Base-by-base conservation (phyloP, 2,113 vertebrate genomes). In the Ophthalmolycus amberensis region DNA sequence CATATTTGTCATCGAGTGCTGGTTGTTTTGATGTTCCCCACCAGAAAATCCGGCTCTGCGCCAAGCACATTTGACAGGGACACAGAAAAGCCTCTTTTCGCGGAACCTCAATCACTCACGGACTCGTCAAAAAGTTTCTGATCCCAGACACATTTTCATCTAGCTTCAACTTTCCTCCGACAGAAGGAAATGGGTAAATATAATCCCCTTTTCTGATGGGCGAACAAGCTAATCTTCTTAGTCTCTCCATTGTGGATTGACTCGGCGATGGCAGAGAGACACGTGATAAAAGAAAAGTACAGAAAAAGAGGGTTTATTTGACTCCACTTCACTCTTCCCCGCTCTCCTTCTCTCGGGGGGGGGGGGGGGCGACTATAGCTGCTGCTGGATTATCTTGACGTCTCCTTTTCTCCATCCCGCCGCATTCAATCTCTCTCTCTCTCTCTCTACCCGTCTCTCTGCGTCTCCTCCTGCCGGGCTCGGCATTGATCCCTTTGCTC, bases 201-300 rank as follows among this genome's bases (percentile, higher is more conserved):
- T 90, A 90, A 92, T 93, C 90, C 87, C 65, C 71, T 84, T 83
- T 82, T 88, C 84, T 89, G 90, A 93, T 87, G 90, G 82, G 46
- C 40, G 50, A 90, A 87, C 89, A 84, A 85, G 87, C 88, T 93
- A 90, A 93, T 94, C 92, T 92, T 80, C 83, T 92, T 90, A 88
- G 77, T 88, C 69, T 58, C 75, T 67, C 87, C 78, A 80, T 89
- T 88, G 88, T 92, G 91, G 82, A 82, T 85, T 69, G 87, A 89
- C 83, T 85, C 11, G 0, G 77, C 9, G 83, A 91, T 84, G 87
- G 84, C 85, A 82, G 82, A 77, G 77, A 86, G 75, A 84, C 88
- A 89, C 79, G 80, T 87, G 92, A 93, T 90, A 87, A 92, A 90
- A 86, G 83, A 78, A 89, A 75, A 83, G 68, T 75, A 71, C 27